Conservation (phyloP, 2,113 vertebrate species). For the Bos taurus region DNA sequence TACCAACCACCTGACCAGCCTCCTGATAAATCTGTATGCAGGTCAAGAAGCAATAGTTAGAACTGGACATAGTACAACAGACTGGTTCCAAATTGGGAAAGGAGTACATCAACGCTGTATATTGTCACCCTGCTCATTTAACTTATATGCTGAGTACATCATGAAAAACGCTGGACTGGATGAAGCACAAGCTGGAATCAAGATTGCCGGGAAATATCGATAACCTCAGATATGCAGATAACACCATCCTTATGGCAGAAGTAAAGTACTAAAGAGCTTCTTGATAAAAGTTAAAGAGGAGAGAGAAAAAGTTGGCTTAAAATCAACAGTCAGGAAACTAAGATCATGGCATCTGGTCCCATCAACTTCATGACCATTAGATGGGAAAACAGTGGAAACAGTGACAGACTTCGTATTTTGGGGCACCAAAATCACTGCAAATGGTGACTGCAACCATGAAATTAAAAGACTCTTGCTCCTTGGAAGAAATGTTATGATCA, state of each 20-base stretch:
- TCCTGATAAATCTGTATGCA: neutral
- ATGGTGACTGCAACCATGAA: neutral
- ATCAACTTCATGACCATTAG: neutral
- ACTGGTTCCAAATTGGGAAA: neutral
- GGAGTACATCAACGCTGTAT: neutral
- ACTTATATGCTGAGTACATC: neutral
- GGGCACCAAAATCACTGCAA: neutral
- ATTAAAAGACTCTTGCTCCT: neutral
- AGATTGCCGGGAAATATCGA: neutral
- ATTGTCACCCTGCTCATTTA: neutral
- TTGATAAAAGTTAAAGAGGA: neutral
- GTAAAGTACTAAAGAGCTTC: neutral
- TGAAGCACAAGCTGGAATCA: neutral
- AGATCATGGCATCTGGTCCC: neutral
- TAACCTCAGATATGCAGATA: neutral
- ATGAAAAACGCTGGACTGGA: neutral
- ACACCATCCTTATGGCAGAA: neutral
- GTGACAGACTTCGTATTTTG: neutral
- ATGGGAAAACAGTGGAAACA: neutral
- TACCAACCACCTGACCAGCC: neutral
- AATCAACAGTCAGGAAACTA: neutral
- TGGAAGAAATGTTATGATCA: neutral
- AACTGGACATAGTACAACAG: neutral
- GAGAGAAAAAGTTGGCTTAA: neutral
- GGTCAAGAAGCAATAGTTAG: neutral